Conservation (phyloP, 2,113 vertebrate genomes). For the Mustela lutreola region DNA sequence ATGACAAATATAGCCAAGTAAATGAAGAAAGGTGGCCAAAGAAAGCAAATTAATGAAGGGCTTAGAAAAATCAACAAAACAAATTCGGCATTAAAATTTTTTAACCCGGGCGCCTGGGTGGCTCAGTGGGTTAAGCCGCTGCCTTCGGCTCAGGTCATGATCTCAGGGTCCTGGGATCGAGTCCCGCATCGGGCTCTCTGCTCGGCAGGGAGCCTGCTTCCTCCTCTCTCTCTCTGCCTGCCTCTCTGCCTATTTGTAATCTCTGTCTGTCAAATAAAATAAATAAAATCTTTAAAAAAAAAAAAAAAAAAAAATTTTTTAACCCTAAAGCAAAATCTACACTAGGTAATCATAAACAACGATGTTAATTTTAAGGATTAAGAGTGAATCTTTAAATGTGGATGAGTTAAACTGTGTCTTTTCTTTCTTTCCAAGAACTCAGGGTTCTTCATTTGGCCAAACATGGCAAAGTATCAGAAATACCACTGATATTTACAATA, state of each 20-base stretch:
- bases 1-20: slow-evolving; percentile 38
- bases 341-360: slow-evolving; percentile 29
- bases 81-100: neutral
- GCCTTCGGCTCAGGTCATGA: too few species aligned
- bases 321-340: neutral
- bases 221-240: too few species aligned
- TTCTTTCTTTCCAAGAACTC: neutral
- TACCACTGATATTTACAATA: neutral
- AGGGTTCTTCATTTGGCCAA: neutral
- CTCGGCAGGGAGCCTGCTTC: too few species aligned
- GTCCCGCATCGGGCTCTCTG: too few species aligned
- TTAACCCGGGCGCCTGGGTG: too few species aligned
- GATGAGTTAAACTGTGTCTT: neutral
- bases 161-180: too few species aligned
- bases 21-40: neutral
- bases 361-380: slow-evolving; percentile 15
- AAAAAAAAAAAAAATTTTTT: slow-evolving; percentile 37
- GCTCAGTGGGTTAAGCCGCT: too few species aligned
- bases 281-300: too few species aligned
- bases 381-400: slow-evolving; percentile 5
- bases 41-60: slow-evolving; percentile 19
- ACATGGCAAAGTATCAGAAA: neutral
- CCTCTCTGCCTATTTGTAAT: too few species aligned
- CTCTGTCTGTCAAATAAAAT: too few species aligned
- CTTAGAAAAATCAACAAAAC: slow-evolving; percentile 34